Percentiles rank a stretch among this genome's conserved stretches.
phyloP scores from a whole-genome alignment of 2,113 vertebrate genomes.

The Murina feae region DNA sequence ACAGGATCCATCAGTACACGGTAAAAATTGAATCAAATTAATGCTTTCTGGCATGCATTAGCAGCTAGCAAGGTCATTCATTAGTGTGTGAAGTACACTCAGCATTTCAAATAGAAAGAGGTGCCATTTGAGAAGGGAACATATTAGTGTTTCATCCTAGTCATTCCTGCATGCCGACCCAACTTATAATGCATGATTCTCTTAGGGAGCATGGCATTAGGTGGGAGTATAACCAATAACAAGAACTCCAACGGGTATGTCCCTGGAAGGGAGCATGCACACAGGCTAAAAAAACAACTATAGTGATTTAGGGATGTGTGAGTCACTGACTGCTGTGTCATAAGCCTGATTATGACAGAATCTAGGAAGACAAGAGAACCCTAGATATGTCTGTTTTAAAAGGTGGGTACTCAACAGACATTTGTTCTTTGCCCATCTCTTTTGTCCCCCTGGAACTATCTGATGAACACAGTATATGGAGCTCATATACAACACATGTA shows the following conservation, averaged over 20 bases:
- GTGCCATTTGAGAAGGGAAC: neutral
- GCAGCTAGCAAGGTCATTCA: neutral
- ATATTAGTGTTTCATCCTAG: neutral
- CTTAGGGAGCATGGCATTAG: neutral
- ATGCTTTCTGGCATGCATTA: neutral
- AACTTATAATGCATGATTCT: neutral
- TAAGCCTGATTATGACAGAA: neutral
- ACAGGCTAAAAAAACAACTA: neutral
- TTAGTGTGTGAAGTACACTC: neutral
- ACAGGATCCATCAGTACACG: constrained; percentile 13
- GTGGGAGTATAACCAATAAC: neutral
- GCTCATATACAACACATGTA: no score
- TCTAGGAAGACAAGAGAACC: neutral
- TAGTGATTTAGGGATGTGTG: neutral
- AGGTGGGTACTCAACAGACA: neutral
- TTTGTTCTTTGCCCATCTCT: neutral
- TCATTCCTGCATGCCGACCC: neutral
- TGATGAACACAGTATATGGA: neutral
- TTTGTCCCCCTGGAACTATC: neutral
- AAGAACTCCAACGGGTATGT: neutral
- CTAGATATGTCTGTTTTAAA: neutral
- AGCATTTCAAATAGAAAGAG: neutral
- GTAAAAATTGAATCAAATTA: constrained; percentile 37
- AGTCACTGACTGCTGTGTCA: neutral
- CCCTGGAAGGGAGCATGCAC: neutral